Evolutionary conservation across 2,797 vertebrate genomes (phyloP).

Genomic region (Prunella strophiata): DNA sequence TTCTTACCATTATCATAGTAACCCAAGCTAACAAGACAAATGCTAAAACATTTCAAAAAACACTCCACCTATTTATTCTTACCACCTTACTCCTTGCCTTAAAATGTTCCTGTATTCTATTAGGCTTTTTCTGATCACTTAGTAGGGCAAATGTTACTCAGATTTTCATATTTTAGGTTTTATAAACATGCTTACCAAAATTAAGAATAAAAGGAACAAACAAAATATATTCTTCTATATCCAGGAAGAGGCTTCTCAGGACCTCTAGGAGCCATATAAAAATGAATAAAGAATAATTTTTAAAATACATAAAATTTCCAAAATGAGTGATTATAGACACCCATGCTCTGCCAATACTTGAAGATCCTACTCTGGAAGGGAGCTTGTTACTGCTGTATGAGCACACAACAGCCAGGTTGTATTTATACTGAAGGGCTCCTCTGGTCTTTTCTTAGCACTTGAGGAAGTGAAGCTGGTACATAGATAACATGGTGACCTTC

Average conservation of each 20-base stretch:
- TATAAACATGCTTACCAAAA: background rate
- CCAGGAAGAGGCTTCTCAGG: background rate
- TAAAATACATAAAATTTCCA: accelerated
- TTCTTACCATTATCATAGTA: background rate
- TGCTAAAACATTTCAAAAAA: background rate
- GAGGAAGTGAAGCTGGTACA: background rate
- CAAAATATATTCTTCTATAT: accelerated
- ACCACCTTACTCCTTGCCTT: background rate
- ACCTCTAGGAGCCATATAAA: background rate
- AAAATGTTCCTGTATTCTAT: background rate
- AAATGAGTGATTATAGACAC: accelerated
- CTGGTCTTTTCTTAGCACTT: background rate
- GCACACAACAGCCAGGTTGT: background rate
- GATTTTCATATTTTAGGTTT: background rate
- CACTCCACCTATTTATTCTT: background rate
- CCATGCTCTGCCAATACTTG: background rate
- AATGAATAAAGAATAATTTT: background rate
- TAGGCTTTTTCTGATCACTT: background rate
- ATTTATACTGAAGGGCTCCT: background rate
- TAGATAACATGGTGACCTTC: background rate
- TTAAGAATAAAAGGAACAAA: background rate
- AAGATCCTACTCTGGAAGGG: background rate
- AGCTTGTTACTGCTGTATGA: background rate
- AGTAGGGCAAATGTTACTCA: background rate
- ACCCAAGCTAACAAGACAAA: background rate